phyloP scores from a whole-genome alignment of 2,797 vertebrate species.

The Betta splendens region DNA sequence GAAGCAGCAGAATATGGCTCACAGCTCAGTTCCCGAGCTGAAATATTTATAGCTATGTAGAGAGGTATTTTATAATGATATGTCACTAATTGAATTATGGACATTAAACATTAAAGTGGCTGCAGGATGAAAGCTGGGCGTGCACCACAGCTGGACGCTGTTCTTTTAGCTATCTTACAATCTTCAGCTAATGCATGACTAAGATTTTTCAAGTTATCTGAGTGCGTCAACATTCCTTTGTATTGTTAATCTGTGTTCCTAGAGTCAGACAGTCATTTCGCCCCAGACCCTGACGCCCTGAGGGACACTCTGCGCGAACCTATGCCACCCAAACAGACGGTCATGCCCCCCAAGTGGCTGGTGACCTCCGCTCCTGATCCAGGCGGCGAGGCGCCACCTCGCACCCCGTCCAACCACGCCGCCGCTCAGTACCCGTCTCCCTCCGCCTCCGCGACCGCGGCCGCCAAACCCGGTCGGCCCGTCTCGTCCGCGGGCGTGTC shows the following conservation, averaged over 20 bases:
- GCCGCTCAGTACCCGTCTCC: constrained; percentile 69
- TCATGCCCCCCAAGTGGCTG: constrained; percentile 91
- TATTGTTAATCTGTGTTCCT: constrained; percentile 32
- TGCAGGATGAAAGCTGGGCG: background rate
- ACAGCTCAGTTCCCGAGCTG: constrained; percentile 33
- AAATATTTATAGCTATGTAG: constrained; percentile 40
- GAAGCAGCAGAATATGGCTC: constrained; percentile 46
- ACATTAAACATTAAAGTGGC: background rate
- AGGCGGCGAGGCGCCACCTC: constrained; percentile 71
- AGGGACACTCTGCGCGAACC: constrained; percentile 83
- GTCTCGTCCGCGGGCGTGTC: constrained; percentile 74
- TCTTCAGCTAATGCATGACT: background rate
- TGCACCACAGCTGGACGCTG: background rate
- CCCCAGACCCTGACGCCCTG: constrained; percentile 79
- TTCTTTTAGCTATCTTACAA: background rate
- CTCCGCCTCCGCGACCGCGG: constrained; percentile 44
- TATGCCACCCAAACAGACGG: constrained; percentile 82
- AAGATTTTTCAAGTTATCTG: background rate
- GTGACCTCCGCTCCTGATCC: constrained; percentile 83
- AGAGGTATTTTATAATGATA: constrained; percentile 34
- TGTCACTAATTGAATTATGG: constrained; percentile 27
- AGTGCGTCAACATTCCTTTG: background rate
- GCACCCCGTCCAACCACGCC: constrained; percentile 73
- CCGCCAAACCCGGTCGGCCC: constrained; percentile 81
- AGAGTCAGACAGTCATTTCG: constrained; percentile 86